A percentile compares a stretch with the other conserved stretches of the same genome.
These are phyloP conservation scores for Metallyticus violacea DNA, from an alignment of 2,888 invertebrate species.

Conservation along the genomic window DNA sequence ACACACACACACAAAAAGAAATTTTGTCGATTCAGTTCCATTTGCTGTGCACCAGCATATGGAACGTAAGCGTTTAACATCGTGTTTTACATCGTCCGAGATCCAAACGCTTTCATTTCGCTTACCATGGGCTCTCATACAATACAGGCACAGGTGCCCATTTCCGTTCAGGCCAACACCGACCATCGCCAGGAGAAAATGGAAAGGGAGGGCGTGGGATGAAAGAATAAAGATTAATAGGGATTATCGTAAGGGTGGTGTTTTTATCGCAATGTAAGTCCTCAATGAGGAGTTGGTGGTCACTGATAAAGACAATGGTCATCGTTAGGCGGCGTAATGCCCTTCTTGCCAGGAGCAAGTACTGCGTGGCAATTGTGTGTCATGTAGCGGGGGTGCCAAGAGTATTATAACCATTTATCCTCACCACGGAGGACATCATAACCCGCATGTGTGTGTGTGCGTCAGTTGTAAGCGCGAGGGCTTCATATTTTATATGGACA, in stretches of 20 bases:
- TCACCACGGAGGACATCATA: neutral
- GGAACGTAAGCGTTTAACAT: neutral
- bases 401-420: slow-evolving; percentile 13
- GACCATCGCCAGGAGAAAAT: too few relatives aligned
- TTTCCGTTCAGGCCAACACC: neutral
- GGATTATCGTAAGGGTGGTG: too few relatives aligned
- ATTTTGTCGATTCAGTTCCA: neutral
- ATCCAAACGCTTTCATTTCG: neutral
- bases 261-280: too few relatives aligned
- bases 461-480: neutral
- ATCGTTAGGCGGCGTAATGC: neutral
- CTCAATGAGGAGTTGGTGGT: too few relatives aligned
- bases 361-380: neutral
- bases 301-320: too few relatives aligned
- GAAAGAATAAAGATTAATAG: too few relatives aligned
- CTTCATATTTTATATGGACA: slow-evolving; percentile 3
- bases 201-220: too few relatives aligned
- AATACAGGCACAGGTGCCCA: neutral
- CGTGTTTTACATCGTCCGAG: neutral
- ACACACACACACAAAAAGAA: too few relatives aligned
- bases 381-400: neutral
- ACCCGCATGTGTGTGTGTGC: neutral
- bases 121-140: neutral
- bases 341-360: neutral
- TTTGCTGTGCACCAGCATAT: neutral